Conservation (phyloP, 2,888 invertebrate species). For the Torymus tubicola region DNA sequence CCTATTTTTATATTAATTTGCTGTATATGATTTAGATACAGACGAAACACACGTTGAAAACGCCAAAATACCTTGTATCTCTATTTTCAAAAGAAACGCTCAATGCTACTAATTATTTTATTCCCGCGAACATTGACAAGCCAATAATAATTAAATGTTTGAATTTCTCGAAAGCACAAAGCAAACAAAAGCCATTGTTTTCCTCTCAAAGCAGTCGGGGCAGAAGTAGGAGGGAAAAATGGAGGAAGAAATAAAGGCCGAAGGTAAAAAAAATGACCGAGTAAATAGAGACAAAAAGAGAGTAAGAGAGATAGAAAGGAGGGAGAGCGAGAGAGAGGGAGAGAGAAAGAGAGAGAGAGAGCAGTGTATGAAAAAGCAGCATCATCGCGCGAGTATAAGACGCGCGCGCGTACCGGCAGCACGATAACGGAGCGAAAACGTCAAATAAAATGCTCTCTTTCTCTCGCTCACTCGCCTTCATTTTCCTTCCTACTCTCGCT, state of each 20-base stretch:
- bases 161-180: too few relatives aligned
- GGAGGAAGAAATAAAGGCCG: background rate
- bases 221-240: background rate
- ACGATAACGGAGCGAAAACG: slow-evolving; percentile 18
- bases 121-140: too few relatives aligned
- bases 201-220: background rate
- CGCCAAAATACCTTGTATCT: too few relatives aligned
- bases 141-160: too few relatives aligned
- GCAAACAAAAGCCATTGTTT: background rate
- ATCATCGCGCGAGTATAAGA: slow-evolving; percentile 22
- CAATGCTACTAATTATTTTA: background rate
- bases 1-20: too few relatives aligned
- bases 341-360: slow-evolving; percentile 5
- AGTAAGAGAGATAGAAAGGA: background rate
- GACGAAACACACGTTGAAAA: too few relatives aligned
- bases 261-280: background rate
- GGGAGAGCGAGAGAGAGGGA: background rate
- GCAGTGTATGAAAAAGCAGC: slow-evolving; percentile 4
- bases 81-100: background rate
- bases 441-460: slow-evolving; percentile 20
- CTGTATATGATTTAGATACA: too few relatives aligned
- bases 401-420: background rate
- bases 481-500: background rate
- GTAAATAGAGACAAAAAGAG: background rate
- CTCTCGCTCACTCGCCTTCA: background rate